Conservation (phyloP, 2,113 vertebrate species). For the Hippopotamus amphibius region DNA sequence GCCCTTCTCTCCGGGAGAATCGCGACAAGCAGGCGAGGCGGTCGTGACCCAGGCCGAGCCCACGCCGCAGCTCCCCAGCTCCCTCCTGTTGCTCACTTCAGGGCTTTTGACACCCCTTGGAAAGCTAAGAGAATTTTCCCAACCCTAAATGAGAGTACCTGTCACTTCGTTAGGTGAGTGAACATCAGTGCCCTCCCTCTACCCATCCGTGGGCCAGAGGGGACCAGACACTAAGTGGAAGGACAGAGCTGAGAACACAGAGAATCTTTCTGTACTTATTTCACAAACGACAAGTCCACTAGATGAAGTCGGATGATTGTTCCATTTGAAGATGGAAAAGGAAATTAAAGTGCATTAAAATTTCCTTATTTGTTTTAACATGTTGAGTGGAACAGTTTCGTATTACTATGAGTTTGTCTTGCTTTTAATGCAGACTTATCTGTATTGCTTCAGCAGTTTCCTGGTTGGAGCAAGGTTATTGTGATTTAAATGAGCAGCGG, state of each 20-base stretch:
- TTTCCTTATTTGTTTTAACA: not conserved
- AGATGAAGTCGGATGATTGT: not conserved
- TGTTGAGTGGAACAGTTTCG: not conserved
- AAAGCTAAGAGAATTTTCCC: not conserved
- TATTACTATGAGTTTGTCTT: not conserved
- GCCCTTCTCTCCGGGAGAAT: not conserved
- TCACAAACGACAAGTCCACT: not conserved
- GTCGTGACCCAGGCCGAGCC: not conserved
- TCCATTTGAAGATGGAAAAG: not conserved
- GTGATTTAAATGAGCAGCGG: not conserved
- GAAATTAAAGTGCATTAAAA: not conserved
- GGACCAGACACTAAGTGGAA: not conserved
- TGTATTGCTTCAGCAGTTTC: not conserved
- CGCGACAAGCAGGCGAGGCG: accelerated
- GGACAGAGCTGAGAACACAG: not conserved
- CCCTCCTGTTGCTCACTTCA: not conserved
- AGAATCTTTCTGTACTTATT: not conserved
- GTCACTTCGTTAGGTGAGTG: not conserved
- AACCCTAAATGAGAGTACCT: not conserved
- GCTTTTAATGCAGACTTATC: not conserved
- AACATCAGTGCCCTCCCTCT: not conserved
- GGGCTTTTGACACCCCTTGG: not conserved
- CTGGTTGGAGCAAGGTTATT: not conserved
- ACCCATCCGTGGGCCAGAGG: not conserved
- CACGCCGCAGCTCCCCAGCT: accelerated